These are phyloP conservation scores for Akabosia matsudoensis DNA, from an alignment of 1,140 invertebrate species.

Conservation along the genomic window DNA sequence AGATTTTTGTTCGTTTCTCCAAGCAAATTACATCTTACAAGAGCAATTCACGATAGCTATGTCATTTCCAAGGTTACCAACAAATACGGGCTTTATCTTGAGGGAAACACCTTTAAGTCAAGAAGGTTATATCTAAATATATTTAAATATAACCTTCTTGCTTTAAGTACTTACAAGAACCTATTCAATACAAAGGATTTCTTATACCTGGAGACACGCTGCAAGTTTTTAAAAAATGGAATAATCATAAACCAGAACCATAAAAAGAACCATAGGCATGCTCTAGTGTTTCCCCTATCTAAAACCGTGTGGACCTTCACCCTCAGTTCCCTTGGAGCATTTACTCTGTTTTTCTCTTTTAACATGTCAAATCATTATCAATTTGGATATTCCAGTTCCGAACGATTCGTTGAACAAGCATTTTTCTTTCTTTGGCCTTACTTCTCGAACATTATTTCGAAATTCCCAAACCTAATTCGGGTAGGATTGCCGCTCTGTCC, in stretches of 20 bases:
- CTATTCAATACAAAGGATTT: neutral
- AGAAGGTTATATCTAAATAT: neutral
- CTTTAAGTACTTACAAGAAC: neutral
- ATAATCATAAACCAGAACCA: neutral
- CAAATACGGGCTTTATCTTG: neutral
- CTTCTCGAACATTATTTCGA: neutral
- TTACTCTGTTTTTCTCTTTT: neutral
- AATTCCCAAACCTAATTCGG: neutral
- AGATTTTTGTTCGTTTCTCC: neutral
- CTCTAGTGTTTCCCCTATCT: neutral
- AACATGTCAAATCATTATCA: neutral
- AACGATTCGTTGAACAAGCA: neutral
- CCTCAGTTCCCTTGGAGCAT: neutral
- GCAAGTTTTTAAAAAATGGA: neutral
- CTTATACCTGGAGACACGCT: neutral
- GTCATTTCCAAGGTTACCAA: neutral
- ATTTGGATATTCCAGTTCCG: neutral
- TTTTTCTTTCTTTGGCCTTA: neutral
- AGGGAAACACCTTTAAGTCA: neutral
- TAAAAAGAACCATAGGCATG: neutral
- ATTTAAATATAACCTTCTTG: neutral
- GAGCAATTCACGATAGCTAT: neutral
- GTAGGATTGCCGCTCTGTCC: neutral
- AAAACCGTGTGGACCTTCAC: neutral
- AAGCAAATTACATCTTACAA: neutral